Conservation (phyloP, 2,888 invertebrate genomes). For the Thecophora atra region DNA sequence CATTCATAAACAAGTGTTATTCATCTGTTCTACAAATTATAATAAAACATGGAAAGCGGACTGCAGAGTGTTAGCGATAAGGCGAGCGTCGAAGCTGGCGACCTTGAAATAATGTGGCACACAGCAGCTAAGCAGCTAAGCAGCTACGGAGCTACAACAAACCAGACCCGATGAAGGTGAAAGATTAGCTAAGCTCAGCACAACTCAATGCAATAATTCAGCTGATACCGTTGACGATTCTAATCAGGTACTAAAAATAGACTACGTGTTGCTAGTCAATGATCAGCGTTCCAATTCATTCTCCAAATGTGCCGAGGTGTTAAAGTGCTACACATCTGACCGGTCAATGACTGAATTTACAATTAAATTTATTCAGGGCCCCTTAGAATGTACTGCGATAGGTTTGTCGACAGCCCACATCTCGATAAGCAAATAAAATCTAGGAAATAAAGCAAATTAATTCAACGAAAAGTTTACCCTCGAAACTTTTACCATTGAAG, state of each 20-base stretch:
- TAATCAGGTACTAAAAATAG: background rate
- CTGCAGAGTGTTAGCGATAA: background rate
- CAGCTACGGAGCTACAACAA: background rate
- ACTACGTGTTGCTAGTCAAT: background rate
- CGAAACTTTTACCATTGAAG: too few relatives aligned
- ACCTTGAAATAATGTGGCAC: slow-evolving; percentile 2
- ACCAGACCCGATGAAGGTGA: background rate
- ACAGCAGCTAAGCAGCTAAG: background rate
- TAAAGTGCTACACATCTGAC: too few relatives aligned
- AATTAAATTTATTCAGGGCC: too few relatives aligned
- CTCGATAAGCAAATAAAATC: too few relatives aligned
- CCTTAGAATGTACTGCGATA: too few relatives aligned
- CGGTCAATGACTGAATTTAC: too few relatives aligned
- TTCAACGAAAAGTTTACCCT: too few relatives aligned
- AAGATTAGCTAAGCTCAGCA: background rate
- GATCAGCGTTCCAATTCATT: too few relatives aligned
- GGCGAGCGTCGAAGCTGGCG: background rate
- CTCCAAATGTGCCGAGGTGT: too few relatives aligned
- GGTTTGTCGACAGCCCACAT: too few relatives aligned
- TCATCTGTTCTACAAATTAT: background rate
- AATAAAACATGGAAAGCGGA: background rate
- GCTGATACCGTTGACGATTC: background rate
- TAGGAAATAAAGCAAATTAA: too few relatives aligned
- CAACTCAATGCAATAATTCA: background rate
- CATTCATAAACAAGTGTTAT: slow-evolving; percentile 17